These are phyloP conservation scores for Solenopsis fugax DNA, from an alignment of 1,140 invertebrate species.

Conservation along the genomic window DNA sequence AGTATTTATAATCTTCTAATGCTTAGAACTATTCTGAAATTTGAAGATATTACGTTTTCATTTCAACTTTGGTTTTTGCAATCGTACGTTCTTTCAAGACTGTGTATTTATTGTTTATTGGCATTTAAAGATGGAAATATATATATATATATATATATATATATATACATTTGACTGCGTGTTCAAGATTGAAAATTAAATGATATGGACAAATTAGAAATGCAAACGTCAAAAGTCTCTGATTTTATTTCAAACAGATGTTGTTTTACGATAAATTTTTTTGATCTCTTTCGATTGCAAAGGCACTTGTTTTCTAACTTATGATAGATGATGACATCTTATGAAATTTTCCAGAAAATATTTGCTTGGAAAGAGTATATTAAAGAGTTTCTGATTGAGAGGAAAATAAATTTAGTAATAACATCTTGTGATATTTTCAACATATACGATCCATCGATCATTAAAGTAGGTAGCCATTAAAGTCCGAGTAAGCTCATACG, in stretches of 20 bases:
- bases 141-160: no score
- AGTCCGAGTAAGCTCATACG: conserved; percentile 1
- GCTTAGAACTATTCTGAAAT: background rate
- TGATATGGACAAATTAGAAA: background rate
- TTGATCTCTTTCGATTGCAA: background rate
- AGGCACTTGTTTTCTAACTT: background rate
- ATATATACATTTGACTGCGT: background rate
- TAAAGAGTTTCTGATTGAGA: background rate
- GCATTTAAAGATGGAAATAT: background rate
- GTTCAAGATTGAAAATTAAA: conserved; percentile 1
- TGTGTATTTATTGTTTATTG: background rate
- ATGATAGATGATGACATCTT: background rate
- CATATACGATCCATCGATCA: background rate
- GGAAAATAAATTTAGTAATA: background rate
- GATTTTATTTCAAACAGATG: conserved; percentile 9
- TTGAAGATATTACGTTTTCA: background rate
- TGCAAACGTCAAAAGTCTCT: background rate
- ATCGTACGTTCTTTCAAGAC: background rate
- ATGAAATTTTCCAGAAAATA: background rate
- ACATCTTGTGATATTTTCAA: background rate
- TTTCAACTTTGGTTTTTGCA: background rate
- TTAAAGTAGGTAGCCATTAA: conserved; percentile 17
- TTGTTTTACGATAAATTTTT: background rate
- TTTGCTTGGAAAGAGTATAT: background rate
- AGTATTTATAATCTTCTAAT: background rate